These are phyloP conservation scores for Tetrapedia diversipes DNA, from an alignment of 2,888 invertebrate genomes.

Conservation along the genomic window DNA sequence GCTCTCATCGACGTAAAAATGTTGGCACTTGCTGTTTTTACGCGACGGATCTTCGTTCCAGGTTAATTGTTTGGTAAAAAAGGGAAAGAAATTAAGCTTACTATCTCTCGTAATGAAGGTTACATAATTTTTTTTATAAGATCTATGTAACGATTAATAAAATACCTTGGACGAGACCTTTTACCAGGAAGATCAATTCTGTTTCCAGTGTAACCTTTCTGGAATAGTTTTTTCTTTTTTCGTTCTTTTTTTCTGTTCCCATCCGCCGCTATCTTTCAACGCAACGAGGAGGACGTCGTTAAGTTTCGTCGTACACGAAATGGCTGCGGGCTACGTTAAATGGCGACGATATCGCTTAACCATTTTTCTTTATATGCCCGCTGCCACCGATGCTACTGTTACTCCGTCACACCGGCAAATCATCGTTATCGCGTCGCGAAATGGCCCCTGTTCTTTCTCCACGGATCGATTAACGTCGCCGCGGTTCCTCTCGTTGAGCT, in stretches of 20 bases:
- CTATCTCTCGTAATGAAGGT: too few relatives aligned
- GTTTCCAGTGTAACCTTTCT: background rate
- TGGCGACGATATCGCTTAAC: conserved; percentile 45
- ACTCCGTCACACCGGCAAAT: conserved; percentile 51
- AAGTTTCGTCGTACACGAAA: conserved; percentile 49
- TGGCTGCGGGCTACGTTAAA: conserved; percentile 30
- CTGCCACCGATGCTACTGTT: conserved; percentile 22
- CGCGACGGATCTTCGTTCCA: too few relatives aligned
- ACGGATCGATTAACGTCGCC: conserved; percentile 55
- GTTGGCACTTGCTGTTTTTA: too few relatives aligned
- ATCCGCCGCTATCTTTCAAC: conserved; percentile 6
- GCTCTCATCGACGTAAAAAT: too few relatives aligned
- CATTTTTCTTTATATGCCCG: conserved; percentile 53
- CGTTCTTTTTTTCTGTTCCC: background rate
- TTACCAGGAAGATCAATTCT: conserved; percentile 13
- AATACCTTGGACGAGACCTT: conserved; percentile 14
- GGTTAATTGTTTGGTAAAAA: too few relatives aligned
- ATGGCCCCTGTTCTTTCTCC: conserved; percentile 38
- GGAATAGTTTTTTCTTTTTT: background rate
- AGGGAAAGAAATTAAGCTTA: too few relatives aligned
- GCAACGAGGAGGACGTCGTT: conserved; percentile 32
- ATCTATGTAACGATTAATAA: too few relatives aligned
- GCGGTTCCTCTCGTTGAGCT: conserved; percentile 24
- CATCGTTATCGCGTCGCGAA: conserved; percentile 60
- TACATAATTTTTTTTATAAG: too few relatives aligned